phyloP scores from a whole-genome alignment of 2,888 invertebrate species.

The Drosophila falleni region DNA sequence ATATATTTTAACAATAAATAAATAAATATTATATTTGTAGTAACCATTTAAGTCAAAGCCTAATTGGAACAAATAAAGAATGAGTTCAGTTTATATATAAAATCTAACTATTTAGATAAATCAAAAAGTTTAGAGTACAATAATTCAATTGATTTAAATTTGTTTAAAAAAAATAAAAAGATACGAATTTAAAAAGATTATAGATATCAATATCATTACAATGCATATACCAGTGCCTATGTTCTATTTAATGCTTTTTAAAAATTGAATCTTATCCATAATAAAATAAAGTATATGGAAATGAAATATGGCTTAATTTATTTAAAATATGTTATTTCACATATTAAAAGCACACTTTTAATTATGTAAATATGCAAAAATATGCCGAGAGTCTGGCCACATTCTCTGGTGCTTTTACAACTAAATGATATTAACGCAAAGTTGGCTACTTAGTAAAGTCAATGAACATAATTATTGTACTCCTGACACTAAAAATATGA shows the following conservation, averaged over 20 bases:
- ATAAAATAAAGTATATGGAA: background rate
- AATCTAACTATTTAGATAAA: too few species aligned
- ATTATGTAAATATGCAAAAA: conserved; percentile 55
- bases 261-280: too few species aligned
- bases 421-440: conserved; percentile 76
- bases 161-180: too few species aligned
- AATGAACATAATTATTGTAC: conserved; percentile 82
- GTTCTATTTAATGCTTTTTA: background rate
- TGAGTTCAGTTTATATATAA: too few species aligned
- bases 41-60: too few species aligned
- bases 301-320: background rate
- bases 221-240: background rate
- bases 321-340: background rate
- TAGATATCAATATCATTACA: too few species aligned
- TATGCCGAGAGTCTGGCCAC: conserved; percentile 27
- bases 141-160: too few species aligned
- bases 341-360: conserved; percentile 20
- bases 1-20: too few species aligned
- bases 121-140: too few species aligned
- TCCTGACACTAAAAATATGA: conserved; percentile 80
- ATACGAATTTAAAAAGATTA: too few species aligned
- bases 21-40: too few species aligned
- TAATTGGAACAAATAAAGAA: too few species aligned
- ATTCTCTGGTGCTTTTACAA: conserved; percentile 15
- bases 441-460: conserved; percentile 81